A percentile compares a stretch with the other conserved stretches of the same genome.
Evolutionary conservation across 2,797 vertebrate genomes (phyloP).

Genomic region (Sebastes steindachneri): DNA sequence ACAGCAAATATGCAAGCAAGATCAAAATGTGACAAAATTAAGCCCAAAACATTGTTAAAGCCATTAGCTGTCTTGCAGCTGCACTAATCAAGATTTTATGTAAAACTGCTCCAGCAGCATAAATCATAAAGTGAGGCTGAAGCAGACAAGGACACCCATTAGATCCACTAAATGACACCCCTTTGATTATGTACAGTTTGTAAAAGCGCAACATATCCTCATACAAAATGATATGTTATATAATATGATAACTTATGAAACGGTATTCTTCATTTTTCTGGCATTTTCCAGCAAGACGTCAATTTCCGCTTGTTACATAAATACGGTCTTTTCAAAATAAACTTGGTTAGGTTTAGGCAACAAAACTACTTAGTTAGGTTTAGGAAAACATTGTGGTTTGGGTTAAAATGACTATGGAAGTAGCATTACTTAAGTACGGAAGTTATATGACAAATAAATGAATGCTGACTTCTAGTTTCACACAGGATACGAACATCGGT

Average conservation of each 20-base stretch:
- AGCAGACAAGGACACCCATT: constrained; percentile 22
- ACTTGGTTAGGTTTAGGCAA: neutral
- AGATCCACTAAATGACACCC: constrained; percentile 30
- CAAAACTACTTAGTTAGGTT: neutral
- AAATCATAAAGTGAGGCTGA: constrained; percentile 27
- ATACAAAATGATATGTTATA: neutral
- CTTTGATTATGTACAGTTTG: constrained; percentile 13
- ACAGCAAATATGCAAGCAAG: constrained; percentile 26
- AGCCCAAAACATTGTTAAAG: constrained; percentile 32
- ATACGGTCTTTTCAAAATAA: neutral
- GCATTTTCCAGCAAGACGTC: neutral
- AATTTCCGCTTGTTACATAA: neutral
- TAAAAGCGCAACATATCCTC: neutral
- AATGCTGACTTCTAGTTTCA: neutral
- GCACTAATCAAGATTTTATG: constrained; percentile 57
- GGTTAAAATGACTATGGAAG: neutral
- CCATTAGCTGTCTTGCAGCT: constrained; percentile 43
- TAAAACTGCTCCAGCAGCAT: constrained; percentile 24
- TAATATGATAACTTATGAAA: neutral
- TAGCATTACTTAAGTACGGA: neutral
- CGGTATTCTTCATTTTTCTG: neutral
- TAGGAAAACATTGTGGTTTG: neutral
- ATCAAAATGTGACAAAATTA: constrained; percentile 29
- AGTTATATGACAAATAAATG: neutral
- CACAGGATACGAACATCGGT: no score